Evolutionary conservation across 2,888 invertebrate genomes (phyloP).

Genomic region (Drosophila ustulata): DNA sequence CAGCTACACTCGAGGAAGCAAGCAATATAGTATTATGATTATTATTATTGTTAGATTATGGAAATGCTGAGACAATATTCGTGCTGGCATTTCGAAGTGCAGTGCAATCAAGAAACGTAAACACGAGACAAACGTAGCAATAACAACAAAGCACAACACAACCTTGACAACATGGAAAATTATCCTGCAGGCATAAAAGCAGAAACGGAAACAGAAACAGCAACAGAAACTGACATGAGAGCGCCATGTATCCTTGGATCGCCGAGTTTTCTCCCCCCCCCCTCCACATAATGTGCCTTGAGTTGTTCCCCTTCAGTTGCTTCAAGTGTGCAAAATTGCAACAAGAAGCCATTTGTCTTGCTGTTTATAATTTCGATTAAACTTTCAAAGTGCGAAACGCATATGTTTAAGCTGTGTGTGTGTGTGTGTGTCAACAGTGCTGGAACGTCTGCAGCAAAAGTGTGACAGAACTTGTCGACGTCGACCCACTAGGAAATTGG

Average conservation of each 20-base stretch:
- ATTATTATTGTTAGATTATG: constrained; percentile 7
- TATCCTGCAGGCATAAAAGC: constrained; percentile 34
- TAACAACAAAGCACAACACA: constrained; percentile 5
- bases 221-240: constrained; percentile 16
- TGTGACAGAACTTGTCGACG: constrained; percentile 59
- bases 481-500: constrained; percentile 76
- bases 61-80: constrained; percentile 13
- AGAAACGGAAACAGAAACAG: neutral
- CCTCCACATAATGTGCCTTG: neutral
- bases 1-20: neutral
- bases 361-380: constrained; percentile 82
- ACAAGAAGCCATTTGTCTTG: constrained; percentile 81
- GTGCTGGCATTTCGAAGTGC: constrained; percentile 9
- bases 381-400: constrained; percentile 69
- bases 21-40: neutral
- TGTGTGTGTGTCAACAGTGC: constrained; percentile 23
- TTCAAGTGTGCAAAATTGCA: constrained; percentile 63
- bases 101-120: constrained; percentile 26
- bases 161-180: constrained; percentile 18
- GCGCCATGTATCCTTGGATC: neutral
- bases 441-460: constrained; percentile 30
- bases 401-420: constrained; percentile 55
- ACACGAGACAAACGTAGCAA: constrained; percentile 15
- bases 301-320: neutral
- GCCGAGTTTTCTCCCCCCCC: neutral